A percentile compares a stretch with the other conserved stretches of the same genome.
These are phyloP conservation scores for Altica lythri DNA, from an alignment of 2,888 invertebrate genomes.

Conservation along the genomic window DNA sequence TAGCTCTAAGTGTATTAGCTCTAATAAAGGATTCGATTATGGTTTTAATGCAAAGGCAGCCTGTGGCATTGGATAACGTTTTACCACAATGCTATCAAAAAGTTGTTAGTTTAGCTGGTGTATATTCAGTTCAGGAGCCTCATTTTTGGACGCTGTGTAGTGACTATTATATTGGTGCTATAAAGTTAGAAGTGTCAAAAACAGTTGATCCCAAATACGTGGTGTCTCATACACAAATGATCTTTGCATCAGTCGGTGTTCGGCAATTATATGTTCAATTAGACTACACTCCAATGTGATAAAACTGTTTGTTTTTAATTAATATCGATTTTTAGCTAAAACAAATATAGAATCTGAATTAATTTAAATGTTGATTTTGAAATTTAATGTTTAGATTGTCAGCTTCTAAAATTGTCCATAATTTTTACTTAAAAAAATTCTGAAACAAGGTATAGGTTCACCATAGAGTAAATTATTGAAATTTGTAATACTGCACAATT, in stretches of 20 bases:
- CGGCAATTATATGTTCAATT: conserved; percentile 91
- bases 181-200: conserved; percentile 93
- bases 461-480: no score
- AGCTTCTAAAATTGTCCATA: no score
- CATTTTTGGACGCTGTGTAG: conserved; percentile 99
- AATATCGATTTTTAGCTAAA: neutral
- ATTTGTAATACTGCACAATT: no score
- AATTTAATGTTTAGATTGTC: neutral
- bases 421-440: no score
- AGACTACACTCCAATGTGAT: conserved; percentile 84
- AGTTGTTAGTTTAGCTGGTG: conserved; percentile 88
- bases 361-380: conserved; percentile 1
- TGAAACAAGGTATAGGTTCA: no score
- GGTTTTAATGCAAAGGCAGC: conserved; percentile 94
- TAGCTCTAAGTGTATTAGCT: conserved; percentile 84
- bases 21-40: conserved; percentile 85
- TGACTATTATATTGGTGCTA: conserved; percentile 88
- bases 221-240: conserved; percentile 89
- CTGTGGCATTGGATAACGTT: conserved; percentile 76
- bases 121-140: conserved; percentile 94
- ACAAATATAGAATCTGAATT: neutral
- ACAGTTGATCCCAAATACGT: conserved; percentile 93
- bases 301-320: neutral
- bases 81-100: conserved; percentile 89
- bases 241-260: conserved; percentile 91